Percentiles rank a stretch among this genome's conserved stretches.
Conservation (phyloP, 2,888 invertebrate genomes). For the Nysson spinosus region DNA sequence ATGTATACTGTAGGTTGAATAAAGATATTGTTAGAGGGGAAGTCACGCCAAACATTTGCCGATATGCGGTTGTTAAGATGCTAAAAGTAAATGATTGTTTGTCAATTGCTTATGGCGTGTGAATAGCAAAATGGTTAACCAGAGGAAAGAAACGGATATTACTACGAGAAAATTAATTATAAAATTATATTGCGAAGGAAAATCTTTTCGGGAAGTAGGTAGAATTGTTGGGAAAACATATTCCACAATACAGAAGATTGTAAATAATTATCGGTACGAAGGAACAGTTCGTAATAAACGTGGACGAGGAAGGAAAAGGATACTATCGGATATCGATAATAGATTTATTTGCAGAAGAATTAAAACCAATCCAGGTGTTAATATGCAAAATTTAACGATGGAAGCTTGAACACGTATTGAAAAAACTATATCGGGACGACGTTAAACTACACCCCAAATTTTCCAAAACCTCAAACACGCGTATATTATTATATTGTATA, state of each 20-base stretch:
- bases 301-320: neutral
- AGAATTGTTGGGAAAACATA: conserved; percentile 2
- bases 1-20: conserved; percentile 4
- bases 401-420: neutral
- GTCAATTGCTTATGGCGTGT: neutral
- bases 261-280: conserved; percentile 2
- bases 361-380: neutral
- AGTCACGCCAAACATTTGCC: neutral
- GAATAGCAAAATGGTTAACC: neutral
- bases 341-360: conserved; percentile 7
- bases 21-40: neutral
- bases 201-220: neutral
- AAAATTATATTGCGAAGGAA: neutral
- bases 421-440: neutral
- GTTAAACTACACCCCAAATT: no score
- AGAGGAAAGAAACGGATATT: neutral
- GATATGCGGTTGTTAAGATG: neutral
- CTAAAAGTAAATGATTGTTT: conserved; percentile 7
- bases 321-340: neutral
- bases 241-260: conserved; percentile 5
- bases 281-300: neutral
- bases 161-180: neutral
- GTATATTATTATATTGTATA: no score
- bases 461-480: no score
- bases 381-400: conserved; percentile 2